Conservation (phyloP, 2,888 invertebrate genomes). For the Metacarcinus magister region DNA sequence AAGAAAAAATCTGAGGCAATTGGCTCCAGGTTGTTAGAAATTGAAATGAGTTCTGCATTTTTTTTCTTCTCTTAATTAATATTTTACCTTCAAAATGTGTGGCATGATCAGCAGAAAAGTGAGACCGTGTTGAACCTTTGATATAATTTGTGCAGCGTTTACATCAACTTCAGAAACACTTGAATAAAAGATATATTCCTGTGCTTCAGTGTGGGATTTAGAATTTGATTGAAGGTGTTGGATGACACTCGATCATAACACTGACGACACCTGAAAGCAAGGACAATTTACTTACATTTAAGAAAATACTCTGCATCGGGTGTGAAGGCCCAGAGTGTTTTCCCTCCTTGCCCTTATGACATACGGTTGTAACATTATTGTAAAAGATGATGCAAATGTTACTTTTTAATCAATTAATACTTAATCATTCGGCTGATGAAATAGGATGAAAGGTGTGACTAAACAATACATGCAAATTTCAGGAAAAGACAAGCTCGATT, state of each 20-base stretch:
- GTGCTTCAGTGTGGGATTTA: neutral
- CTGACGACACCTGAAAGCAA: neutral
- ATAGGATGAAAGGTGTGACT: no score
- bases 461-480: no score
- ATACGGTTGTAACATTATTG: no score
- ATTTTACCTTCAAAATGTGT: neutral
- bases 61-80: neutral
- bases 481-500: no score
- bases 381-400: no score
- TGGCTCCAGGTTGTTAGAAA: neutral
- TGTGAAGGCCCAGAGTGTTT: neutral
- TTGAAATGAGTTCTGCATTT: neutral
- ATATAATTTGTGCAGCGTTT: neutral
- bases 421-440: no score
- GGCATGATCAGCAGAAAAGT: neutral
- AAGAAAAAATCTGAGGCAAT: neutral
- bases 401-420: no score
- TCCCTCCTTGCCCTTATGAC: no score
- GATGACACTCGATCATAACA: neutral
- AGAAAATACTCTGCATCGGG: neutral
- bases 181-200: constrained; percentile 7
- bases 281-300: neutral
- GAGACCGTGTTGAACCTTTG: neutral
- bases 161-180: neutral
- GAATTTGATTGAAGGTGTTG: neutral